These are phyloP conservation scores for Varanus salvator DNA, from an alignment of 2,113 vertebrate species.

Conservation along the genomic window DNA sequence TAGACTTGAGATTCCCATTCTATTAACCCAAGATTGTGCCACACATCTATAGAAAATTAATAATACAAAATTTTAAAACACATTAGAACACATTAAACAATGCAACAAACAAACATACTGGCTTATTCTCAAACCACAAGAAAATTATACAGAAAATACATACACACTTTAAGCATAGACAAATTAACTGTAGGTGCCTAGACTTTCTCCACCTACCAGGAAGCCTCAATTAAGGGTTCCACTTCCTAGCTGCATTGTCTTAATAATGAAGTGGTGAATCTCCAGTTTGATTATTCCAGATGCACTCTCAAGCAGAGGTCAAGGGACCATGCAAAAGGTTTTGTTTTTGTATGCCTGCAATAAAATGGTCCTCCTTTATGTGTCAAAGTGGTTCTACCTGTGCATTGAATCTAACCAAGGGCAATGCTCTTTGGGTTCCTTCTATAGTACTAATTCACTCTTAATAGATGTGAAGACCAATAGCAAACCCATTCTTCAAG, in stretches of 20 bases:
- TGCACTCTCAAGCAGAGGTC: not conserved
- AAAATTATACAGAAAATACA: not conserved
- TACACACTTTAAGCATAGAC: not conserved
- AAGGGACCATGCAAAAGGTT: not conserved
- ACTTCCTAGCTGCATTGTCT: not conserved
- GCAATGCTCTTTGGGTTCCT: too few relatives aligned
- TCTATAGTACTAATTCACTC: not conserved
- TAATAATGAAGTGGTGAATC: not conserved
- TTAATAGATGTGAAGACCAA: not conserved
- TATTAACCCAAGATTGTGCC: not conserved
- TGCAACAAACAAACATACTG: not conserved
- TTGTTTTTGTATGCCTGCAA: not conserved
- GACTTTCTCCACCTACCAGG: not conserved
- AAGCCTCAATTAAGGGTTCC: not conserved
- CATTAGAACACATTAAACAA: too few relatives aligned
- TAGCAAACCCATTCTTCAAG: not conserved
- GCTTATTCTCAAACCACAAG: not conserved
- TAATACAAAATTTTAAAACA: not conserved
- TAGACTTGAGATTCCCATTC: not conserved
- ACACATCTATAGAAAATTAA: not conserved
- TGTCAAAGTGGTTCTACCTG: not conserved
- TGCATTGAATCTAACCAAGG: not conserved
- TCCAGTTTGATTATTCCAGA: not conserved
- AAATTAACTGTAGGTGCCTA: not conserved
- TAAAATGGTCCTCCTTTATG: too few relatives aligned